A percentile compares a stretch with the other conserved stretches of the same genome.
Conservation (phyloP, 92 coral and sea anemone genomes). For the Actinostola sp. region DNA sequence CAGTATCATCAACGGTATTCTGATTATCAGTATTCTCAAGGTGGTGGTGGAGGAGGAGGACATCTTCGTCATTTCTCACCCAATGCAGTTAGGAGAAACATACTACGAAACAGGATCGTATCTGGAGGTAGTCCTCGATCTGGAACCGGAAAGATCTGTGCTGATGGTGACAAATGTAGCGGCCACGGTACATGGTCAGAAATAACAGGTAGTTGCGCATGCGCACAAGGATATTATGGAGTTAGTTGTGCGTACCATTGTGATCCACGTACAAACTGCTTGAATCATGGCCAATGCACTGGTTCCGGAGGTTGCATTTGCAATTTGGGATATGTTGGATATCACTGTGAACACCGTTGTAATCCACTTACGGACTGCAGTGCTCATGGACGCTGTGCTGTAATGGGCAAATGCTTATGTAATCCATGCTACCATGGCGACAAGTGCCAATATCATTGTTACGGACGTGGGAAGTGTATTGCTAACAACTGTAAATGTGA, state of each 20-base stretch:
- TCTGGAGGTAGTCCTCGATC: conserved; percentile 48
- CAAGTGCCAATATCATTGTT: conserved; percentile 60
- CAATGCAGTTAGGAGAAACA: conserved; percentile 49
- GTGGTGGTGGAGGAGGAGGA: conserved; percentile 75
- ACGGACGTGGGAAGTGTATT: conserved; percentile 56
- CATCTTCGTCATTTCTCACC: conserved; percentile 61
- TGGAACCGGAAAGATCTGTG: conserved; percentile 53
- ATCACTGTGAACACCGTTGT: conserved; percentile 70
- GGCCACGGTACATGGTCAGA: conserved; percentile 61
- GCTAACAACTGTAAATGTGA: conserved; percentile 52
- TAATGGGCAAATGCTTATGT: conserved; percentile 62
- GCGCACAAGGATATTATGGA: conserved; percentile 53
- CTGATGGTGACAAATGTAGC: conserved; percentile 43
- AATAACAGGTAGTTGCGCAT: conserved; percentile 34
- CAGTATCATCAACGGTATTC: not conserved
- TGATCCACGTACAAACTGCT: conserved; percentile 31
- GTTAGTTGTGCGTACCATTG: conserved; percentile 47
- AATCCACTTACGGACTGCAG: conserved; percentile 49
- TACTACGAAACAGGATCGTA: conserved; percentile 39
- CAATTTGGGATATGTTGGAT: conserved; percentile 57
- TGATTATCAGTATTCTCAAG: conserved; percentile 24
- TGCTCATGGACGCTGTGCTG: conserved; percentile 58
- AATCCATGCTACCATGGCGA: conserved; percentile 57
- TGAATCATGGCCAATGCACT: conserved; percentile 48
- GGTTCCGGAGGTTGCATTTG: conserved; percentile 67